Evolutionary conservation across 2,888 invertebrate species (phyloP).

Genomic region (Neoaliturus tenellus): DNA sequence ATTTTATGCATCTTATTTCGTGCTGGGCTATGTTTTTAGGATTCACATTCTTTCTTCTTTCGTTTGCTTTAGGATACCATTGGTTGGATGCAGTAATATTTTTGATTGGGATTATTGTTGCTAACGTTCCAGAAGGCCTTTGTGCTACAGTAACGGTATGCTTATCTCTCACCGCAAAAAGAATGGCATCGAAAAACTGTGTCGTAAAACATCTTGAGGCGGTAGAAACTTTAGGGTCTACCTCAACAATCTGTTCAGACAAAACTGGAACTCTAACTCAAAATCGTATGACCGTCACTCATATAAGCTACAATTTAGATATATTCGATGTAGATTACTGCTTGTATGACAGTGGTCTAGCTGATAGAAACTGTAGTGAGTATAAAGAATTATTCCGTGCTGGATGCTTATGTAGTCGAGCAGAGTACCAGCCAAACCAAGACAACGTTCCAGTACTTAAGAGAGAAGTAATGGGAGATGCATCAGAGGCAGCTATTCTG

Average conservation of each 20-base stretch:
- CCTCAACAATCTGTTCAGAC: conserved; percentile 88
- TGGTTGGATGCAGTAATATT: conserved; percentile 84
- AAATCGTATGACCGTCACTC: conserved; percentile 85
- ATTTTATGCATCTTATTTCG: conserved; percentile 83
- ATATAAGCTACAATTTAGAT: conserved; percentile 83
- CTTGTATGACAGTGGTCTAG: conserved; percentile 76
- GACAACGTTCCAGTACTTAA: conserved; percentile 75
- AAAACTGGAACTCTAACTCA: conserved; percentile 88
- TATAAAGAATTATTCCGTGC: conserved; percentile 76
- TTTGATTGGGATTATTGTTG: conserved; percentile 84
- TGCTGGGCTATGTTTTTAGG: conserved; percentile 78
- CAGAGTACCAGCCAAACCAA: conserved; percentile 79
- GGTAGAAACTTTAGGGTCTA: conserved; percentile 87
- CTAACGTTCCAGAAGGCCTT: conserved; percentile 89
- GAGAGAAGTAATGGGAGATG: conserved; percentile 79
- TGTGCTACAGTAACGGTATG: conserved; percentile 87
- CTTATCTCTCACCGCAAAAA: conserved; percentile 85
- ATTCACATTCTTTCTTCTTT: conserved; percentile 79
- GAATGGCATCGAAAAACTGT: conserved; percentile 89
- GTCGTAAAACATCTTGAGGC: conserved; percentile 87
- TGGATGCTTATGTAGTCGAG: conserved; percentile 82
- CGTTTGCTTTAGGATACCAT: conserved; percentile 79
- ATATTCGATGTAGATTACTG: conserved; percentile 79
- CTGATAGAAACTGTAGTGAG: conserved; percentile 64
- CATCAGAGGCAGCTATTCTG: conserved; percentile 81